A percentile compares a stretch with the other conserved stretches of the same genome.
Conservation (phyloP, 2,113 vertebrate species). For the Erpornis zantholeuca region DNA sequence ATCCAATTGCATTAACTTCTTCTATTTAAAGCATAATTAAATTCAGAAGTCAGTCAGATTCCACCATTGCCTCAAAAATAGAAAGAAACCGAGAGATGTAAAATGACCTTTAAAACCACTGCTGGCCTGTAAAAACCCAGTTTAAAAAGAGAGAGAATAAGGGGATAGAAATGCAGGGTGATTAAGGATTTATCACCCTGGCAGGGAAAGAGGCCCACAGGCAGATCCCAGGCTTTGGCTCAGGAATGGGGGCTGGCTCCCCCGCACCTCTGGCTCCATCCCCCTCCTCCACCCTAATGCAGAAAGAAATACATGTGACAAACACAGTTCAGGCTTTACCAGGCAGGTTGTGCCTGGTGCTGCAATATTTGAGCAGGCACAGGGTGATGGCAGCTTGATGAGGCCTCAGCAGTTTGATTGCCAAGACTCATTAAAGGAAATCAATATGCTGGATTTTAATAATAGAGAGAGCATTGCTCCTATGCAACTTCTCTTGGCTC, state of each 20-base stretch:
- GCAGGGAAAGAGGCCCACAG: not conserved
- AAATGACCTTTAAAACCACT: conserved; percentile 56
- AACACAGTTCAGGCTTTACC: not conserved
- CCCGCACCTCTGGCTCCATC: not conserved
- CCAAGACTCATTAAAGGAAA: not conserved
- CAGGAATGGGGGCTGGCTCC: not conserved
- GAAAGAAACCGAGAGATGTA: conserved; percentile 62
- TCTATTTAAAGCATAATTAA: conserved; percentile 16
- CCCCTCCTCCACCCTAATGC: not conserved
- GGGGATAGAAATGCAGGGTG: not conserved
- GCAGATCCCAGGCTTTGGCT: not conserved
- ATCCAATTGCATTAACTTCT: not conserved
- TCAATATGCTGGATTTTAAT: not conserved
- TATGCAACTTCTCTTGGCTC: not conserved
- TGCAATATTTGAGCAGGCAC: not conserved
- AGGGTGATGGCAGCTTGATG: not conserved
- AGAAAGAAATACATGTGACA: not conserved
- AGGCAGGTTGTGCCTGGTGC: not conserved
- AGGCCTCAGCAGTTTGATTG: not conserved
- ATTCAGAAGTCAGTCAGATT: not conserved
- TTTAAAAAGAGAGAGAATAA: not conserved
- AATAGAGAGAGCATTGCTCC: not conserved
- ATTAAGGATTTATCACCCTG: not conserved
- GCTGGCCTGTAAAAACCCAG: conserved; percentile 35
- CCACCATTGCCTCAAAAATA: conserved; percentile 3